Conservation (phyloP, 2,888 invertebrate genomes). For the Rhamnusium bicolor region DNA sequence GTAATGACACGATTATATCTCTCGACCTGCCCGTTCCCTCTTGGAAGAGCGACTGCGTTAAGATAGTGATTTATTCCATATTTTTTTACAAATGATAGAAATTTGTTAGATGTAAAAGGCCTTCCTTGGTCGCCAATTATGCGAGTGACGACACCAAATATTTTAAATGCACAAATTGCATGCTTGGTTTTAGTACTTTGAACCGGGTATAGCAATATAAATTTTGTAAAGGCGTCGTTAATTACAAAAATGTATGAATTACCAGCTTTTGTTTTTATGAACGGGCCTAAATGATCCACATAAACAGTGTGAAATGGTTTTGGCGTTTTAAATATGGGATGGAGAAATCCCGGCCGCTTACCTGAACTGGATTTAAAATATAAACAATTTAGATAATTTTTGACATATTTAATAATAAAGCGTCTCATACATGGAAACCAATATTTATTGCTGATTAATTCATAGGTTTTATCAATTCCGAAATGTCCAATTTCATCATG, state of each 20-base stretch:
- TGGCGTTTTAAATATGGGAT: conserved; percentile 4
- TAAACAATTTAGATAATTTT: neutral
- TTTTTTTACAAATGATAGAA: too few relatives aligned
- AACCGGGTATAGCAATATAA: neutral
- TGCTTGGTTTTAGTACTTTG: neutral
- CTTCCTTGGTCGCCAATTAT: neutral
- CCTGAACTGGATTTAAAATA: neutral
- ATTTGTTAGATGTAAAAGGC: too few relatives aligned
- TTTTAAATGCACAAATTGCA: neutral
- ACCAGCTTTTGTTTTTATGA: neutral
- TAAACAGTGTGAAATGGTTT: conserved; percentile 4
- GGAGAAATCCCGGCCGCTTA: neutral
- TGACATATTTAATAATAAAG: neutral
- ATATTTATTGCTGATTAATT: neutral
- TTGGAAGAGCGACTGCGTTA: neutral
- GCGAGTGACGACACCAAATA: neutral
- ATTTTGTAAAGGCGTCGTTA: neutral
- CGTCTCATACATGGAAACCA: neutral
- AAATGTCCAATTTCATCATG: conserved; percentile 6
- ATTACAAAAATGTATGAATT: too few relatives aligned
- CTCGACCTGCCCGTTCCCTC: neutral
- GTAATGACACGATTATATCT: neutral
- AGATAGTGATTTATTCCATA: too few relatives aligned
- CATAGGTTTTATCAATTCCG: neutral
- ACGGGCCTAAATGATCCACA: neutral